Conservation (phyloP, 92 coral and sea anemone genomes). For the Diadumene lineata region DNA sequence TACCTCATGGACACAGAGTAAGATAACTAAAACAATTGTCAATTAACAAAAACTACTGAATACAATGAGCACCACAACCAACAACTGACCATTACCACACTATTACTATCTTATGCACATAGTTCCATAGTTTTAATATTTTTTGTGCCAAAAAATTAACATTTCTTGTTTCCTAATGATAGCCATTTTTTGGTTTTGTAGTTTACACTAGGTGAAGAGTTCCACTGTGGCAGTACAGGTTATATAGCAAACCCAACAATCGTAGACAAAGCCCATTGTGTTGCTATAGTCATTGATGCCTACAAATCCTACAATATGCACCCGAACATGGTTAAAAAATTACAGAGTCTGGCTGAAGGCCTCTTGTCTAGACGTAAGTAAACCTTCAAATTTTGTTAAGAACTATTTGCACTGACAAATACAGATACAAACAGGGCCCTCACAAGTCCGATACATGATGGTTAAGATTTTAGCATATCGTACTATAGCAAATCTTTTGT, state of each 20-base stretch:
- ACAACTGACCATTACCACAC: too few relatives aligned
- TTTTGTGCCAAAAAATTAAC: too few relatives aligned
- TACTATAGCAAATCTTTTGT: too few relatives aligned
- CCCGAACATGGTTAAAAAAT: not conserved
- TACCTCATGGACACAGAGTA: slow-evolving; percentile 31
- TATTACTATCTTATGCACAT: too few relatives aligned
- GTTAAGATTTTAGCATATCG: too few relatives aligned
- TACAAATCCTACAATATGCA: not conserved
- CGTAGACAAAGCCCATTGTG: slow-evolving; percentile 26
- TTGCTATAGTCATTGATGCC: slow-evolving; percentile 6
- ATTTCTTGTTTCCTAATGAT: not conserved
- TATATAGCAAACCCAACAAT: slow-evolving; percentile 17
- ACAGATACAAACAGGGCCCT: too few relatives aligned
- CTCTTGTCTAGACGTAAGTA: slow-evolving; percentile 1
- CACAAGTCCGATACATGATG: not conserved
- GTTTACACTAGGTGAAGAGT: slow-evolving; percentile 1
- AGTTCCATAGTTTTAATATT: too few relatives aligned
- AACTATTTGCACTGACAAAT: too few relatives aligned
- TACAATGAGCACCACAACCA: too few relatives aligned
- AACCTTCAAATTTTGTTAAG: too few relatives aligned
- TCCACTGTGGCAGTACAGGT: not conserved
- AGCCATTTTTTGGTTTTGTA: not conserved
- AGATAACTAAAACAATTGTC: too few relatives aligned
- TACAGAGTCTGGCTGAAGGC: slow-evolving; percentile 11
- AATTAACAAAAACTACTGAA: too few relatives aligned